These are phyloP conservation scores for Mesitornis unicolor DNA, from an alignment of 2,113 vertebrate species.

Conservation along the genomic window DNA sequence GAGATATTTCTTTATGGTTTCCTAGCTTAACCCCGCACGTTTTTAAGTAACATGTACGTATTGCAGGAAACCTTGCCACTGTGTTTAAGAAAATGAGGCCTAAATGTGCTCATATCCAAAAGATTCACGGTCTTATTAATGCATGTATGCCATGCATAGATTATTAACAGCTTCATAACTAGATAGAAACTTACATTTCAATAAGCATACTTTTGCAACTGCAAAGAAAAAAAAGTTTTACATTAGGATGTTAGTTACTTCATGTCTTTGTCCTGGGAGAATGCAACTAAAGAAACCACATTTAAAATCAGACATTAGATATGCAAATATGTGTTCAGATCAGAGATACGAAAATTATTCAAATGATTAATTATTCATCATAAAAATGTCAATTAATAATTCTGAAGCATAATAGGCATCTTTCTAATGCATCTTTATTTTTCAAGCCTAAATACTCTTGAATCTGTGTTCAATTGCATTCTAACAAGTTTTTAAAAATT, in stretches of 20 bases:
- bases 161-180: conserved; percentile 61
- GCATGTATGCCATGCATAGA: conserved; percentile 48
- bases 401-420: conserved; percentile 86
- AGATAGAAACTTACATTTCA: conserved; percentile 47
- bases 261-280: conserved; percentile 84
- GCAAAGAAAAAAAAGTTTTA: conserved; percentile 61
- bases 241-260: conserved; percentile 76
- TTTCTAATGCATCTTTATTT: conserved; percentile 82
- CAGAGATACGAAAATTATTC: conserved; percentile 97
- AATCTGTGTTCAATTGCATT: conserved; percentile 75
- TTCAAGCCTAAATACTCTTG: conserved; percentile 77
- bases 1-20: conserved; percentile 24
- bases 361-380: conserved; percentile 98
- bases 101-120: neutral
- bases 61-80: neutral
- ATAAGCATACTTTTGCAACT: conserved; percentile 61
- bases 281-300: conserved; percentile 79
- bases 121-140: conserved; percentile 2
- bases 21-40: neutral
- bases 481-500: conserved; percentile 77
- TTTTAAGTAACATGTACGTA: neutral
- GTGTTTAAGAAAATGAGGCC: neutral
- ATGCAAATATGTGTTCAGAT: conserved; percentile 97
- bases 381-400: conserved; percentile 97
- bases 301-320: conserved; percentile 89